A percentile compares a stretch with the other conserved stretches of the same genome.
Conservation (phyloP, 2,113 vertebrate species). For the Mystacornis crossleyi region DNA sequence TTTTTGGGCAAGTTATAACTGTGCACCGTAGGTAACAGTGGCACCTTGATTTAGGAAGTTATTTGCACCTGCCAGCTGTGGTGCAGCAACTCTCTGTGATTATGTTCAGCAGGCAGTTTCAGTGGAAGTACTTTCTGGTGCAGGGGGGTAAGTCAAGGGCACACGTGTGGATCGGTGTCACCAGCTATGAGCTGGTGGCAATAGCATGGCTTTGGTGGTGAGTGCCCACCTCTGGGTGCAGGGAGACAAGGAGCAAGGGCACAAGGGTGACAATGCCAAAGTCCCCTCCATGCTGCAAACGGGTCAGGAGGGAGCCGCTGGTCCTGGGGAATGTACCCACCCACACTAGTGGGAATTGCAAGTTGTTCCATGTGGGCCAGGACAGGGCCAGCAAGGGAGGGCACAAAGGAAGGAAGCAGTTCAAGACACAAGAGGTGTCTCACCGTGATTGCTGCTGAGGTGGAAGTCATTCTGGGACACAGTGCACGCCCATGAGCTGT, state of each 20-base stretch:
- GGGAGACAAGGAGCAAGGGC: not conserved
- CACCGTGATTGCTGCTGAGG: not conserved
- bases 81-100: not conserved
- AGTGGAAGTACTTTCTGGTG: not conserved
- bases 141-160: not conserved
- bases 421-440: not conserved
- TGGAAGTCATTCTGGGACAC: not conserved
- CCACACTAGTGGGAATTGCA: fast-evolving
- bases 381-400: fast-evolving
- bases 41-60: not conserved
- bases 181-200: fast-evolving
- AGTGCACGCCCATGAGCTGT: not conserved
- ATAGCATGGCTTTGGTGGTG: fast-evolving
- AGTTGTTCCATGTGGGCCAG: not conserved
- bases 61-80: not conserved
- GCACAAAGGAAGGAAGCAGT: not conserved
- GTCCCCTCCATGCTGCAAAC: not conserved
- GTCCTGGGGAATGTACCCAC: fast-evolving
- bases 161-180: fast-evolving
- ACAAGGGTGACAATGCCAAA: not conserved
- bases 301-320: fast-evolving
- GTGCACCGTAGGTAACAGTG: not conserved
- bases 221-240: not conserved
- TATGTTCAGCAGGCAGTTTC: not conserved
- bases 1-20: not conserved